Conservation (phyloP, 2,113 vertebrate species). For the Myocastor coypus region DNA sequence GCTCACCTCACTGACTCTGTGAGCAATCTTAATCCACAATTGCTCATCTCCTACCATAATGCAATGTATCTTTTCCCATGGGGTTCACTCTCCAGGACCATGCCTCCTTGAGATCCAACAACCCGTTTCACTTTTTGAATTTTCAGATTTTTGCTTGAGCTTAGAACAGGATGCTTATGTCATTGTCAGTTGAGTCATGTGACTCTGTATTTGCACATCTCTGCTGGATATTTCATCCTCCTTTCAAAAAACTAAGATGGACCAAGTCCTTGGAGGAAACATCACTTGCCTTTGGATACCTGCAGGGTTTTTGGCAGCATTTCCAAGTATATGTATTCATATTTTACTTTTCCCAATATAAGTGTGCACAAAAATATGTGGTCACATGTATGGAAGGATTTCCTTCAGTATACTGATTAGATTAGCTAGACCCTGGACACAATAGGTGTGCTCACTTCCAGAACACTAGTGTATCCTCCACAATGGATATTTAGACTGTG, state of each 20-base stretch:
- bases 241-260: not conserved
- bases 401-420: rapidly evolving
- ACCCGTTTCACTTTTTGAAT: not conserved
- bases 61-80: too few species aligned
- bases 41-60: rapidly evolving
- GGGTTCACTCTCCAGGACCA: not conserved
- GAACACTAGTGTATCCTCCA: not conserved
- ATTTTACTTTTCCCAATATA: constrained; percentile 1
- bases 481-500: not conserved
- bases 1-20: rapidly evolving
- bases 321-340: not conserved
- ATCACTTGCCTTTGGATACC: not conserved
- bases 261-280: not conserved
- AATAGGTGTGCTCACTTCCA: not conserved
- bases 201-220: not conserved
- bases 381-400: not conserved
- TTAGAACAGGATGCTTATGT: not conserved
- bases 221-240: not conserved
- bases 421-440: not conserved
- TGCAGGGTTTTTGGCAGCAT: not conserved
- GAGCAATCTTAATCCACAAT: not conserved
- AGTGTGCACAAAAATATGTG: not conserved
- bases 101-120: not conserved
- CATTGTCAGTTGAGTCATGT: not conserved
- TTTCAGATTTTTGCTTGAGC: not conserved